Percentiles rank a stretch among this genome's conserved stretches.
Evolutionary conservation across 2,113 vertebrate species (phyloP).

Genomic region (Sylvicapra grimmia): DNA sequence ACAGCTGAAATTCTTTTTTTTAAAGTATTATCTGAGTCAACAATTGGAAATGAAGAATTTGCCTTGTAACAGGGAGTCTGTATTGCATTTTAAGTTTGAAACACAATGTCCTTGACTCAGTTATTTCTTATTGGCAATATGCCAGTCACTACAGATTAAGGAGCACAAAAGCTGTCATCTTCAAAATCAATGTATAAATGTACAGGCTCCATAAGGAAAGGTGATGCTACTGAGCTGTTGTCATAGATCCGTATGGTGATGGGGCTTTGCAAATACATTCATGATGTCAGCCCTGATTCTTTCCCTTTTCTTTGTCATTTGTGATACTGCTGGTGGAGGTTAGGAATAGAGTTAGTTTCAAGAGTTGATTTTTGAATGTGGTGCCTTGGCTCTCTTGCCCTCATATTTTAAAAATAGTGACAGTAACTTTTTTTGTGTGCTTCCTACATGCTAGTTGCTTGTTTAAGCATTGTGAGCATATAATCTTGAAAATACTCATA

Average conservation of each 20-base stretch:
- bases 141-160: not conserved
- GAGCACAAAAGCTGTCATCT: not conserved
- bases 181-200: not conserved
- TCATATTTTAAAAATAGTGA: not conserved
- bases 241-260: not conserved
- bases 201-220: not conserved
- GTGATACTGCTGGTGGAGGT: not conserved
- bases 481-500: not conserved
- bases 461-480: not conserved
- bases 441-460: not conserved
- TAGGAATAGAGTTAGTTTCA: not conserved
- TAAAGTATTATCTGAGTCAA: conserved; percentile 57
- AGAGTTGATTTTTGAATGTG: not conserved
- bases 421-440: not conserved
- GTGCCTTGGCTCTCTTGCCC: not conserved
- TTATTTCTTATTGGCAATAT: conserved; percentile 45
- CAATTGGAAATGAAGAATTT: conserved; percentile 50
- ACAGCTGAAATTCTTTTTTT: conserved; percentile 44
- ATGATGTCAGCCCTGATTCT: not conserved
- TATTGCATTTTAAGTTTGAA: conserved; percentile 9
- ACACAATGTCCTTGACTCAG: not conserved
- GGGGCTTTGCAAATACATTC: not conserved
- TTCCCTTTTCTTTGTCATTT: not conserved
- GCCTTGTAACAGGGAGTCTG: conserved; percentile 31
- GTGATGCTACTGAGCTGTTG: not conserved